Conservation (phyloP, 2,888 invertebrate genomes). For the Smittia sp. region DNA sequence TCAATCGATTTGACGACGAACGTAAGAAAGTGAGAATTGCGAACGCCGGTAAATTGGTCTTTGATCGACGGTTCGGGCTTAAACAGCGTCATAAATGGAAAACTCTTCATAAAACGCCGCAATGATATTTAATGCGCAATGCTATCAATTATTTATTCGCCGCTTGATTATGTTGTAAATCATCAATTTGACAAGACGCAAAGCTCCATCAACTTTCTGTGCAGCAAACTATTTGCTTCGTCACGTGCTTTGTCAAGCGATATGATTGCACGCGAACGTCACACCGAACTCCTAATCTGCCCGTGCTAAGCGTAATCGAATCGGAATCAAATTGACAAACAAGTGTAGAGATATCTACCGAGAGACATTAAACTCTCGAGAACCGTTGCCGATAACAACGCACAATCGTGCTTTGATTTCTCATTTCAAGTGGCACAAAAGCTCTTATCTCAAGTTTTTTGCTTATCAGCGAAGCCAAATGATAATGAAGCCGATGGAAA, state of each 20-base stretch:
- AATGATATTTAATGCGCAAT: background rate
- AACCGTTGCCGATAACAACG: slow-evolving; percentile 2
- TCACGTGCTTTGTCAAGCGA: too few species aligned
- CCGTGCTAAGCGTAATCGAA: background rate
- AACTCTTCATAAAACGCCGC: background rate
- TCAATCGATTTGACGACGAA: slow-evolving; percentile 25
- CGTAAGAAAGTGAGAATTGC: background rate
- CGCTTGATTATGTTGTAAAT: slow-evolving; percentile 39
- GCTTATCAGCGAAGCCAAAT: background rate
- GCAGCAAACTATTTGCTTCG: too few species aligned
- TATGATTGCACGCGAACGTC: too few species aligned
- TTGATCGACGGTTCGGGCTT: background rate
- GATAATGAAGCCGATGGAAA: slow-evolving; percentile 5
- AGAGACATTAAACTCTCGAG: slow-evolving; percentile 10
- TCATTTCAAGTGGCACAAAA: slow-evolving; percentile 2
- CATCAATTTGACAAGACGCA: background rate
- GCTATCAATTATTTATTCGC: slow-evolving; percentile 1
- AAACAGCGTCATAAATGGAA: background rate
- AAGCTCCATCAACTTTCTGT: background rate
- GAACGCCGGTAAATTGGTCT: slow-evolving; percentile 19
- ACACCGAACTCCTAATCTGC: too few species aligned
- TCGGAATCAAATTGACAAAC: slow-evolving; percentile 35
- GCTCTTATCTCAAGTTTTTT: background rate
- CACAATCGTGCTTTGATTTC: slow-evolving; percentile 8
- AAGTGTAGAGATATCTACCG: slow-evolving; percentile 4